Conservation (phyloP, 1,140 invertebrate genomes). For the Bursaphelenchus mucronatus region DNA sequence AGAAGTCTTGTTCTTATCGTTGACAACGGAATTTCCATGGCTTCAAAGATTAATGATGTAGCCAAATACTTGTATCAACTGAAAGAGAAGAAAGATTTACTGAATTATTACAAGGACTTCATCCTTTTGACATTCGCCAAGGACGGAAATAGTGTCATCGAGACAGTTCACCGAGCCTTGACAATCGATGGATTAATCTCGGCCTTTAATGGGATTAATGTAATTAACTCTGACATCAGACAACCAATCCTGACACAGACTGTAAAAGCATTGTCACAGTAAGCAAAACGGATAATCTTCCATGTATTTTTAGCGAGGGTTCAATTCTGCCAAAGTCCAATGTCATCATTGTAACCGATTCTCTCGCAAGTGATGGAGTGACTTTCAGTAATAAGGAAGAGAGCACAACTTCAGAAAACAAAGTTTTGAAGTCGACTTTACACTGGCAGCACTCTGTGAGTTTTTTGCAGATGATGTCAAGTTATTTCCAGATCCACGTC, state of each 20-base stretch:
- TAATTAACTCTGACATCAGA: neutral
- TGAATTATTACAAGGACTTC: neutral
- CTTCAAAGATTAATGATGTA: conserved; percentile 4
- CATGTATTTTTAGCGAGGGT: neutral
- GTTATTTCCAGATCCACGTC: no score
- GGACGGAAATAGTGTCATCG: conserved; percentile 1
- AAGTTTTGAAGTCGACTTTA: neutral
- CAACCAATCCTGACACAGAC: conserved; percentile 15
- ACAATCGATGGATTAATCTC: conserved; percentile 8
- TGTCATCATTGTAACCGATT: conserved; percentile 18
- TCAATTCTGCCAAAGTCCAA: conserved; percentile 11
- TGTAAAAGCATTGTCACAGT: neutral
- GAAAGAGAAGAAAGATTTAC: conserved; percentile 5
- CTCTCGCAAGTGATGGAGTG: neutral
- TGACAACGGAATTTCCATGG: conserved; percentile 6
- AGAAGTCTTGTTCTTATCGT: conserved; percentile 14
- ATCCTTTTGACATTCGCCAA: neutral
- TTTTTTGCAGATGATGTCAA: no score
- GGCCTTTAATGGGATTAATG: neutral
- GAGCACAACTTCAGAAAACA: neutral
- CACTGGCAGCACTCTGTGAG: conserved; percentile 4
- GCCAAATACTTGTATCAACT: conserved; percentile 2
- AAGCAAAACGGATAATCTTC: no score
- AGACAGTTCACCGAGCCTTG: neutral
- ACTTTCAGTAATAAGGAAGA: neutral